Conservation (phyloP, 1,140 invertebrate genomes). For the Heterodera schachtii region DNA sequence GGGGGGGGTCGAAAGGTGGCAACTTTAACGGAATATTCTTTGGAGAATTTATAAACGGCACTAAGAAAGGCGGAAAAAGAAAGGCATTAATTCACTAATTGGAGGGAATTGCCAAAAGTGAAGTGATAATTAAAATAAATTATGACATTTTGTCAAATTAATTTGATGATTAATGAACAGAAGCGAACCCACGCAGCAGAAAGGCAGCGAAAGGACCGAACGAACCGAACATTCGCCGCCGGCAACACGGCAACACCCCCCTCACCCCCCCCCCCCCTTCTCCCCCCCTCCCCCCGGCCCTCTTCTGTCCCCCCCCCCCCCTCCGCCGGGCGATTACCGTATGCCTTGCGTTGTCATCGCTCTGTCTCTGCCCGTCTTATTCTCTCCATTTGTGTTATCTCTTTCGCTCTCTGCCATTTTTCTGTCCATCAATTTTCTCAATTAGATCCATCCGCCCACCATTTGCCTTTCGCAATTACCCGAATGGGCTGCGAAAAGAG, state of each 20-base stretch:
- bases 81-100: neutral
- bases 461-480: constrained; percentile 12
- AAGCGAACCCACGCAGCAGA: too few species aligned
- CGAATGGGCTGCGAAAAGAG: constrained; percentile 12
- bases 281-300: neutral
- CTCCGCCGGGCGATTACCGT: neutral
- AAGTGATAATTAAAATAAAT: neutral
- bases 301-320: neutral
- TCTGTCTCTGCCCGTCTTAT: neutral
- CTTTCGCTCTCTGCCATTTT: neutral
- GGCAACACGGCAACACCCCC: neutral
- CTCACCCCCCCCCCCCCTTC: neutral
- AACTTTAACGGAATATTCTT: neutral
- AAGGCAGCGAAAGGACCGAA: too few species aligned
- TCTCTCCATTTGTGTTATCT: neutral
- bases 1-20: neutral
- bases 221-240: too few species aligned
- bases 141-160: too few species aligned
- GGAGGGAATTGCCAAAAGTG: neutral
- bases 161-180: too few species aligned
- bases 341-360: neutral
- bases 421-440: constrained; percentile 15
- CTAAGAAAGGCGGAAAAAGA: too few species aligned
- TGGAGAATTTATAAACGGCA: too few species aligned
- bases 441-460: constrained; percentile 4